A percentile compares a stretch with the other conserved stretches of the same genome.
Conservation (phyloP, 2,797 vertebrate genomes). For the Sebastiscus albofasciatus region DNA sequence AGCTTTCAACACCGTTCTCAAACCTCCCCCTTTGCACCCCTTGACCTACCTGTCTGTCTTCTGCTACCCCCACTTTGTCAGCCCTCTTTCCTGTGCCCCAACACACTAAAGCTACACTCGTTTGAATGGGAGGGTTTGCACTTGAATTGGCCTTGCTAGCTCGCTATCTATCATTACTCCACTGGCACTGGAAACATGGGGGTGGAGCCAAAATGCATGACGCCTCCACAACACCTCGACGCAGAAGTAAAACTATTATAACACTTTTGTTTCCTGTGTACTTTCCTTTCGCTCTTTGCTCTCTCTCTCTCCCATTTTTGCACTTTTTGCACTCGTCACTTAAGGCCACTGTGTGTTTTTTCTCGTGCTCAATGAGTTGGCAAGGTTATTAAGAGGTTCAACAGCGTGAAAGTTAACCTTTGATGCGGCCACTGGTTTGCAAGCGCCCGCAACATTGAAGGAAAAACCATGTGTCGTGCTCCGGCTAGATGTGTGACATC, state of each 20-base stretch:
- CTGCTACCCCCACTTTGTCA: neutral
- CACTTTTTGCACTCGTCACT: neutral
- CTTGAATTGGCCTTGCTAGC: neutral
- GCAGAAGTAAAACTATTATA: neutral
- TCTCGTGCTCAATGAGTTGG: constrained; percentile 27
- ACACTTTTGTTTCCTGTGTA: neutral
- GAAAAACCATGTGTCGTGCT: constrained; percentile 32
- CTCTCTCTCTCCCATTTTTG: neutral
- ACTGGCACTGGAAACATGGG: neutral
- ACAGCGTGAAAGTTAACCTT: constrained; percentile 19
- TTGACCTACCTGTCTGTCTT: neutral
- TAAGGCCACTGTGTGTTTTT: constrained; percentile 6
- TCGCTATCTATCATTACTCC: neutral
- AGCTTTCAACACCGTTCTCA: constrained; percentile 18
- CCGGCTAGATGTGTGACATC: constrained; percentile 45
- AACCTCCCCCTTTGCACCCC: neutral
- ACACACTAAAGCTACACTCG: neutral
- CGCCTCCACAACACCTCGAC: neutral
- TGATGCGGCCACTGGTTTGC: constrained; percentile 7
- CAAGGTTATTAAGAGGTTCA: constrained; percentile 34
- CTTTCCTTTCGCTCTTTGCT: neutral
- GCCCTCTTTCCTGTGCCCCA: neutral
- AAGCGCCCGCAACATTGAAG: neutral
- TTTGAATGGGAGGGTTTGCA: neutral
- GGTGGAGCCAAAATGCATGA: neutral